These are phyloP conservation scores for Drosophila merina DNA, from an alignment of 2,888 invertebrate genomes.

Conservation along the genomic window DNA sequence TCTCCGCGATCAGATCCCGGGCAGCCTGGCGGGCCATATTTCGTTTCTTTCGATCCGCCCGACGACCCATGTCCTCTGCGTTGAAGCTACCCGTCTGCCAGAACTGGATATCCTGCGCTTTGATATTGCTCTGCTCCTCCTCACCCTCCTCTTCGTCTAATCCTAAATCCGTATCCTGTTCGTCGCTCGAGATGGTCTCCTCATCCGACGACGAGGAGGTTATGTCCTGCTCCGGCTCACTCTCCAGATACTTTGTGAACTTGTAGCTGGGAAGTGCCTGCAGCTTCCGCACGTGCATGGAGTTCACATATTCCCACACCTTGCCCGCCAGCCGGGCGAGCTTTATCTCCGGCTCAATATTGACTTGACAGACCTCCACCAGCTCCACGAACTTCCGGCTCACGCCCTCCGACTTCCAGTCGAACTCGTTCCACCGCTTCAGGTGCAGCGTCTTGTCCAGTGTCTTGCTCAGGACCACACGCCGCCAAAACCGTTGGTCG, in stretches of 20 bases:
- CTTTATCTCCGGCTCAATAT: conserved; percentile 13
- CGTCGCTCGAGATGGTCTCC: conserved; percentile 57
- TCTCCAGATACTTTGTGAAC: conserved; percentile 59
- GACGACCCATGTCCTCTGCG: conserved; percentile 2
- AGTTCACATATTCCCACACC: conserved; percentile 60
- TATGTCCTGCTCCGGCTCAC: conserved; percentile 54
- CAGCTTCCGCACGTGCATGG: conserved; percentile 70
- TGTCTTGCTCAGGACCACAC: conserved; percentile 72
- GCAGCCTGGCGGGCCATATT: conserved; percentile 50
- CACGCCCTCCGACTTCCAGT: conserved; percentile 73
- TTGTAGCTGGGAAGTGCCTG: conserved; percentile 63
- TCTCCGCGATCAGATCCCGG: conserved; percentile 34
- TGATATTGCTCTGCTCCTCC: conserved; percentile 1
- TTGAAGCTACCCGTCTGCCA: not conserved
- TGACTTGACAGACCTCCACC: conserved; percentile 57
- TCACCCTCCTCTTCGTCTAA: conserved; percentile 13
- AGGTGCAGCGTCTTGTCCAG: conserved; percentile 57
- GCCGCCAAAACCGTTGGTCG: conserved; percentile 75
- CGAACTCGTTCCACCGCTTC: conserved; percentile 50
- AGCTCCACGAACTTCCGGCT: conserved; percentile 75
- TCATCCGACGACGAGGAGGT: conserved; percentile 46
- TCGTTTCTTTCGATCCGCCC: conserved; percentile 36
- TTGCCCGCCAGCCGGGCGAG: conserved; percentile 59
- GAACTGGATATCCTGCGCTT: not conserved
- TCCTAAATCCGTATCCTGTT: conserved; percentile 40